These are phyloP conservation scores for Drosophila demipolita DNA, from an alignment of 2,888 invertebrate genomes.

Conservation along the genomic window DNA sequence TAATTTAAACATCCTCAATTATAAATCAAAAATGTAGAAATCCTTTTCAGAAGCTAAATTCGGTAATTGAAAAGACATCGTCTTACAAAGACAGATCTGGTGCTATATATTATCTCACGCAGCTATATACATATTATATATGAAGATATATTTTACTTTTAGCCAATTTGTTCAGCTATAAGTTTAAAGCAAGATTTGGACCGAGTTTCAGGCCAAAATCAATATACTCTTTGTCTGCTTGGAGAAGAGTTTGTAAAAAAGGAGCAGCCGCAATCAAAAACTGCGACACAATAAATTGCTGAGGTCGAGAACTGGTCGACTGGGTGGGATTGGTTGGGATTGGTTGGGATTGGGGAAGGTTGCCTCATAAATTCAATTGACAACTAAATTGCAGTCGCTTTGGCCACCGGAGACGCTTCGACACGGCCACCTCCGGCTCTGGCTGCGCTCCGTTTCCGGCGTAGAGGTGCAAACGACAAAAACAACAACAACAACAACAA, in stretches of 20 bases:
- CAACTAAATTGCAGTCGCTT: conserved; percentile 83
- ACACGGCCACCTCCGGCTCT: conserved; percentile 84
- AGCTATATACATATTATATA: neutral
- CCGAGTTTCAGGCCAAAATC: neutral
- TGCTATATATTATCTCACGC: neutral
- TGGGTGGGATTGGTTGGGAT: conserved; percentile 8
- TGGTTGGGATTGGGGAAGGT: neutral
- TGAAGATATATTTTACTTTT: neutral
- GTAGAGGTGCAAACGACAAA: conserved; percentile 49
- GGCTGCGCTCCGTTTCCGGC: conserved; percentile 82
- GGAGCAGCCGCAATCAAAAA: conserved; percentile 10
- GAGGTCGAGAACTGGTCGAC: conserved; percentile 31
- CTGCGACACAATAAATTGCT: conserved; percentile 57
- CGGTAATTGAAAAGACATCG: neutral
- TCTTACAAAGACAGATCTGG: neutral
- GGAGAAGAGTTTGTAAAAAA: neutral
- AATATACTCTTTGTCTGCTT: neutral
- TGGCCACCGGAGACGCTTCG: conserved; percentile 83
- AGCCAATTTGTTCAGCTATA: neutral
- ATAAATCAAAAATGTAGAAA: too few relatives aligned
- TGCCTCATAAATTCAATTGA: conserved; percentile 83
- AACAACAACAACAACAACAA: conserved; percentile 8
- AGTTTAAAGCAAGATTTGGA: neutral
- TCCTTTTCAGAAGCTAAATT: neutral
- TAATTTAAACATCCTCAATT: too few relatives aligned